Conservation (phyloP, 1,140 invertebrate genomes). For the Pseudomyrmex gracilis region DNA sequence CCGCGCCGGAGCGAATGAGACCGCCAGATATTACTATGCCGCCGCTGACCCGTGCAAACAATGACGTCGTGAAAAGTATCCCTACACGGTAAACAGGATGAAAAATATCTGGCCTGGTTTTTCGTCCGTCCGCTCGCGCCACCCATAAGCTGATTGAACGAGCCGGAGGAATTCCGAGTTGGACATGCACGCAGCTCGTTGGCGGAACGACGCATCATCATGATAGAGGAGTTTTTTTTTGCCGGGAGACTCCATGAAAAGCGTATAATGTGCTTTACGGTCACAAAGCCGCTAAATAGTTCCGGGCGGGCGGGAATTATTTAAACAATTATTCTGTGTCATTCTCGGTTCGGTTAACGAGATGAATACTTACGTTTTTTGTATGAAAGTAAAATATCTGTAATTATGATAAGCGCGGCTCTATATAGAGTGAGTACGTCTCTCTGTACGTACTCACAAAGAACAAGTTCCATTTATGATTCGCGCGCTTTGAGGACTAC, state of each 20-base stretch:
- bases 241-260: constrained; percentile 18
- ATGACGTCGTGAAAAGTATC: constrained; percentile 72
- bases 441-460: background rate
- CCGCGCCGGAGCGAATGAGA: constrained; percentile 39
- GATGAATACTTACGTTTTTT: background rate
- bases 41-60: constrained; percentile 72
- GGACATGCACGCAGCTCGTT: constrained; percentile 66
- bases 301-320: background rate
- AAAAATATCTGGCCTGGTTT: constrained; percentile 68
- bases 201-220: constrained; percentile 35
- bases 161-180: constrained; percentile 55
- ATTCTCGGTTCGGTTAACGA: no score
- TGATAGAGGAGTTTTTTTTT: constrained; percentile 30
- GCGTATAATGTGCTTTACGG: background rate
- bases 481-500: background rate
- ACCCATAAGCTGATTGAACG: constrained; percentile 72
- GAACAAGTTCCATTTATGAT: background rate
- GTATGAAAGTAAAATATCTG: background rate
- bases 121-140: constrained; percentile 49
- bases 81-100: constrained; percentile 67
- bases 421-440: no score
- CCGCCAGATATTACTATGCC: constrained; percentile 64
- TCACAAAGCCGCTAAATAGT: background rate
- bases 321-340: constrained; percentile 20
- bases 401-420: constrained; percentile 8